These are phyloP conservation scores for Halichoeres trimaculatus DNA, from an alignment of 2,113 vertebrate species.

Conservation along the genomic window DNA sequence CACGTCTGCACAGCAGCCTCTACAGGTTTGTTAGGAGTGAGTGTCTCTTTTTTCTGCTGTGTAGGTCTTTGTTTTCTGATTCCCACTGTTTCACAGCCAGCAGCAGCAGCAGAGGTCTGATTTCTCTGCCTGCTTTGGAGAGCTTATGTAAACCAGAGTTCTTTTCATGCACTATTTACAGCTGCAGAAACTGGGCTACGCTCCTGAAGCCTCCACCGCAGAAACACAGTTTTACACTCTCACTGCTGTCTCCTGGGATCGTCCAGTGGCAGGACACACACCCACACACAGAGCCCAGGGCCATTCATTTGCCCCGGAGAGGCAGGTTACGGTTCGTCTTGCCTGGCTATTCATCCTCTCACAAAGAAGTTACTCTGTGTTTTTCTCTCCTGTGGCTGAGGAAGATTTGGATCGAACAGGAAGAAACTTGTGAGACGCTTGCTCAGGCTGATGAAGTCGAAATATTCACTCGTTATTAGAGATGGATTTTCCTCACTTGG, in stretches of 20 bases:
- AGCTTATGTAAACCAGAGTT: conserved; percentile 59
- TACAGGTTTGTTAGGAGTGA: not conserved
- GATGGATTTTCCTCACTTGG: too few species aligned
- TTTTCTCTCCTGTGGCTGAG: conserved; percentile 14
- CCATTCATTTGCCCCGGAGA: conserved; percentile 17
- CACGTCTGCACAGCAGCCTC: not conserved
- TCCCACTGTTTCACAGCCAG: conserved; percentile 29
- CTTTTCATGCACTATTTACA: conserved; percentile 78
- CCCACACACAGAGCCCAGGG: conserved; percentile 34
- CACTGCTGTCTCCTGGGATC: conserved; percentile 45
- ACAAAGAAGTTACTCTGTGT: conserved; percentile 16
- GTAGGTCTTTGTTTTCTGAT: not conserved
- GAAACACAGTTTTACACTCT: conserved; percentile 63
- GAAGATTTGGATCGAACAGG: conserved; percentile 9
- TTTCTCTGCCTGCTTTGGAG: conserved; percentile 33
- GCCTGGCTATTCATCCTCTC: conserved; percentile 3
- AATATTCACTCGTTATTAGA: conserved; percentile 30
- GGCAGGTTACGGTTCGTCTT: conserved; percentile 34
- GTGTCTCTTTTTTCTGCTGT: not conserved
- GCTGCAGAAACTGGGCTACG: conserved; percentile 69
- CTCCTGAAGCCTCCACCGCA: conserved; percentile 38
- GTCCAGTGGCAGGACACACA: conserved; percentile 20
- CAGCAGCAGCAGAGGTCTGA: conserved; percentile 40
- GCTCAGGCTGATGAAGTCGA: not conserved
- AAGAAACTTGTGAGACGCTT: conserved; percentile 5